phyloP scores from a whole-genome alignment of 2,797 vertebrate species.

The Anguilla marmorata region DNA sequence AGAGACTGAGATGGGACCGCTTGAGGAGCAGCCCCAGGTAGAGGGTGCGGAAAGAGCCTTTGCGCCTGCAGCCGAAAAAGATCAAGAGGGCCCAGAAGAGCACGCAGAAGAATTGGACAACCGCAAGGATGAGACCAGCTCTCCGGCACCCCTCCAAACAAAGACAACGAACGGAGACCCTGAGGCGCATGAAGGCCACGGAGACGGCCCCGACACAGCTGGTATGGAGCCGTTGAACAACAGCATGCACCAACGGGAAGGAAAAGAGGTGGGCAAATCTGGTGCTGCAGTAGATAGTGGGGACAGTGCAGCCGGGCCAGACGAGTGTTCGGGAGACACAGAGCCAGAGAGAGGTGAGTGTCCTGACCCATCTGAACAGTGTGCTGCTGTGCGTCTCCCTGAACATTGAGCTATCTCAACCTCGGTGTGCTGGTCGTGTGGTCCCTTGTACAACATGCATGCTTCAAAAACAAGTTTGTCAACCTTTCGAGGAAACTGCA shows the following conservation, averaged over 20 bases:
- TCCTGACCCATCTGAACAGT: constrained; percentile 28
- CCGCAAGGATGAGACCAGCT: constrained; percentile 27
- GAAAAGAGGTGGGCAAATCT: constrained; percentile 30
- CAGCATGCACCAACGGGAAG: constrained; percentile 43
- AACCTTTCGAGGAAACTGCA: constrained; percentile 56
- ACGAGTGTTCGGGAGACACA: constrained; percentile 35
- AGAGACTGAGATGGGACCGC: not conserved
- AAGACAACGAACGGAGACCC: constrained; percentile 39
- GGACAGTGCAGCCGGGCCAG: not conserved
- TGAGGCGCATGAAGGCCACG: constrained; percentile 38
- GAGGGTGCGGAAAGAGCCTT: constrained; percentile 35
- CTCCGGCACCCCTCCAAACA: constrained; percentile 33
- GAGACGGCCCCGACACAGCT: constrained; percentile 40
- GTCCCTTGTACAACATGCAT: not conserved
- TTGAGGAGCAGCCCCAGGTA: not conserved
- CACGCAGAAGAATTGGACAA: constrained; percentile 31
- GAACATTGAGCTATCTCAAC: not conserved
- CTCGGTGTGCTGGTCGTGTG: constrained; percentile 39
- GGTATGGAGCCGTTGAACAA: constrained; percentile 46
- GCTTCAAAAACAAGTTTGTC: constrained; percentile 14
- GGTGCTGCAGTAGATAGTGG: not conserved
- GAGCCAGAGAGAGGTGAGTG: constrained; percentile 70
- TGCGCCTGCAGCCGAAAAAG: constrained; percentile 41
- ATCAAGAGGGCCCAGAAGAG: constrained; percentile 33
- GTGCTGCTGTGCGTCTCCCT: constrained; percentile 20